Base-by-base conservation (phyloP, 2,888 invertebrate species). In the Nysson spinosus region DNA sequence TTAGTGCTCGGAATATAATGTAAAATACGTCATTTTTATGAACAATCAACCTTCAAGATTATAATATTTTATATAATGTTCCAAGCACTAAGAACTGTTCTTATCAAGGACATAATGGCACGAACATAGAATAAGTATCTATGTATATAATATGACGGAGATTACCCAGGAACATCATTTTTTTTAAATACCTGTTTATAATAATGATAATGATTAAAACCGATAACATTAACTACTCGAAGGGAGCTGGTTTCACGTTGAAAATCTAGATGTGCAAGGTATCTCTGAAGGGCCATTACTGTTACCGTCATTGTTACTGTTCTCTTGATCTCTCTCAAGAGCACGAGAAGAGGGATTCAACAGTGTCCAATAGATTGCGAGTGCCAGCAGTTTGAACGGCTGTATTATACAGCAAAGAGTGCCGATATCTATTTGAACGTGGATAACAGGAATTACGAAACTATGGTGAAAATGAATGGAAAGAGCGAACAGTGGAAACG, bases 401-500 rank as follows among this genome's bases (percentile, higher is more conserved):
- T 61, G 65, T 72, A 75, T 75, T 75, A 75, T 75, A 75, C 75
- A 55, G 67, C 52, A 65, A 69, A 69, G 67, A 72, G 72, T 75
- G 72, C 61, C 65, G 75, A 75, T 75, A 66, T 75, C 75, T 75
- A 65, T 72, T 75, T 75, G 67, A 69, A 75, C 58, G 74, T 71
- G 58, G 71, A 68, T 70, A 73, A 60, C 61, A 55, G 56, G 44
- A 60, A 52, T 14, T 52, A 42, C 40, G 43, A 47, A 50, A 34
- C 42, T 20, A 22, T 14, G 28, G 37, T 54, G 26, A 49, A 50
- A 52, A n/a, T n/a, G 35, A 42, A 65, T 65, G 46, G 55, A 34
- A 40, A 54, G 65, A 68, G 57, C 46, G 55, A 60, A 43, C 11
- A 35, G 37, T 65, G 39, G 34, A 52, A 30, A 34, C 22, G 12